Percentiles rank a stretch among this genome's conserved stretches.
Conservation (phyloP, 2,113 vertebrate species). For the Cyrtonyx montezumae region DNA sequence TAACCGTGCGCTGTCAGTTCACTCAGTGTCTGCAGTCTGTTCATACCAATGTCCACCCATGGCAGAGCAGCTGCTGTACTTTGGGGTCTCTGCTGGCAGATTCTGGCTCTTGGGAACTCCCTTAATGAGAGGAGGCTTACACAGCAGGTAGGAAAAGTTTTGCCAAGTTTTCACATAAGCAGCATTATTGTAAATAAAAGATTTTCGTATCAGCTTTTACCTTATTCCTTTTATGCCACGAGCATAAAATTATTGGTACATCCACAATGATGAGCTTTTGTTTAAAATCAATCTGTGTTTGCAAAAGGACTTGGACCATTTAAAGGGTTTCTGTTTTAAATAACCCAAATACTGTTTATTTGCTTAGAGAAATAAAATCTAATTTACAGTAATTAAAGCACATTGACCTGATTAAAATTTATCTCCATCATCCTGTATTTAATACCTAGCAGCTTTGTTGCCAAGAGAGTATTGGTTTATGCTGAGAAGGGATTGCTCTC, state of each 20-base stretch:
- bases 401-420: constrained; percentile 65
- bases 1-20: not conserved
- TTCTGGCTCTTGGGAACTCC: not conserved
- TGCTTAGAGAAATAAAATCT: constrained; percentile 58
- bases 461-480: not conserved
- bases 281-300: not conserved
- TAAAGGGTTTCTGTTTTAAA: not conserved
- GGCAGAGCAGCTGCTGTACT: not conserved
- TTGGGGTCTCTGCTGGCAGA: not conserved
- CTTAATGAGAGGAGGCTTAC: not conserved
- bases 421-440: constrained; percentile 38
- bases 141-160: not conserved
- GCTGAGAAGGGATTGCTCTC: constrained; percentile 3
- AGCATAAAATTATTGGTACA: not conserved
- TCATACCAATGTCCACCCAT: not conserved
- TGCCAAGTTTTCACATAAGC: not conserved
- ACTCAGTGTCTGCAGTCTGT: not conserved
- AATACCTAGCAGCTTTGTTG: constrained; percentile 14
- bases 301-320: not conserved
- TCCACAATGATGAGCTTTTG: not conserved
- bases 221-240: not conserved
- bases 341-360: not conserved
- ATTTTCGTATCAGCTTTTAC: not conserved
- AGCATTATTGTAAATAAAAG: not conserved
- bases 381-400: constrained; percentile 60